Conservation (phyloP, 2,113 vertebrate genomes). For the Albula goreensis region DNA sequence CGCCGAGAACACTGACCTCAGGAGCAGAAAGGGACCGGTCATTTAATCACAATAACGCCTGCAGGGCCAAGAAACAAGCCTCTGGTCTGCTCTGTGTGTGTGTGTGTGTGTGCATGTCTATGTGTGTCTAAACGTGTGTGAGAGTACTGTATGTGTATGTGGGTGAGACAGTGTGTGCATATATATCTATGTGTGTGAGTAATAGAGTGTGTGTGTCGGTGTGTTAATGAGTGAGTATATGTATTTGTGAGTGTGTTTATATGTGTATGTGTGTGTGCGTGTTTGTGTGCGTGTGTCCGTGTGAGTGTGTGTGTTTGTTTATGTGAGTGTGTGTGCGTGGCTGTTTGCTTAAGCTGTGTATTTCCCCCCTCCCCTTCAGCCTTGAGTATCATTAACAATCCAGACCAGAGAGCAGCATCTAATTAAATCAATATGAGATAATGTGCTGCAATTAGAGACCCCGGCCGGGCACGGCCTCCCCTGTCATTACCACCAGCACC, state of each 20-base stretch:
- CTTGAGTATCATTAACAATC: constrained; percentile 85
- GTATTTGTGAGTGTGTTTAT: background rate
- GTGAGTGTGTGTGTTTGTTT: constrained; percentile 19
- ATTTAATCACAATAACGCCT: constrained; percentile 19
- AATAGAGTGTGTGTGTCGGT: background rate
- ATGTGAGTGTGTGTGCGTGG: constrained; percentile 29
- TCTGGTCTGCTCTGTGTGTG: background rate
- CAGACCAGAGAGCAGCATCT: constrained; percentile 84
- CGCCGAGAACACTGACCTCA: background rate
- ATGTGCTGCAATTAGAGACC: constrained; percentile 96
- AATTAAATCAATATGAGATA: constrained; percentile 99
- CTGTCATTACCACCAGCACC: constrained; percentile 92
- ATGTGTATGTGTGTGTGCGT: background rate
- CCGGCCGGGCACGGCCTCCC: constrained; percentile 86
- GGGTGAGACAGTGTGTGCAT: too few species aligned
- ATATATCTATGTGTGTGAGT: background rate
- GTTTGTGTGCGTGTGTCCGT: constrained; percentile 3
- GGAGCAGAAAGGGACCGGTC: constrained; percentile 10
- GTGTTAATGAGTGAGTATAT: background rate
- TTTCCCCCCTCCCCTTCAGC: constrained; percentile 50
- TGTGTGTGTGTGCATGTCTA: background rate
- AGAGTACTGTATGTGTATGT: background rate
- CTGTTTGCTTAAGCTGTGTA: background rate
- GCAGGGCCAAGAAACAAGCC: background rate
- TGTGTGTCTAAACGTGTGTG: constrained; percentile 3